A percentile compares a stretch with the other conserved stretches of the same genome.
These are phyloP conservation scores for Subacronicta megacephala DNA, from an alignment of 2,888 invertebrate species.

Conservation along the genomic window DNA sequence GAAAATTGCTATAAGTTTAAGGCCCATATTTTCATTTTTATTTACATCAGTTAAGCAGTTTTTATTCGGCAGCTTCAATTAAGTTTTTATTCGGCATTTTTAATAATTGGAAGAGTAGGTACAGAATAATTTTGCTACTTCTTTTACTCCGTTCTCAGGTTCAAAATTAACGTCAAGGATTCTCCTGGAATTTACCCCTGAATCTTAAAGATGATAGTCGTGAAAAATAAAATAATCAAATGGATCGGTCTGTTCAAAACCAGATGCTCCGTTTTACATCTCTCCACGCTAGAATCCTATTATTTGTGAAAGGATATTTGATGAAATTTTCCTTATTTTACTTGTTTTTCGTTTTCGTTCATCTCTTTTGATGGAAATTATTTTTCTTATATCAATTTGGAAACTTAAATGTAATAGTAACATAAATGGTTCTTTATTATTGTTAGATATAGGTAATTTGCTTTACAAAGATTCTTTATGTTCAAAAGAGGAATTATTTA, in stretches of 20 bases:
- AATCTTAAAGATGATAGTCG: slow-evolving; percentile 18
- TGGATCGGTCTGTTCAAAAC: slow-evolving; percentile 19
- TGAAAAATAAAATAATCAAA: slow-evolving; percentile 36
- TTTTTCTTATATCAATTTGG: slow-evolving; percentile 37
- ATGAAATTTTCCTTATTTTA: slow-evolving; percentile 46
- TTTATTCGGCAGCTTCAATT: too few relatives aligned
- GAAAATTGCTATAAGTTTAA: too few relatives aligned
- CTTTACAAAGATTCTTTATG: not conserved
- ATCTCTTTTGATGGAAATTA: slow-evolving; percentile 33
- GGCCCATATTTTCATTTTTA: too few relatives aligned
- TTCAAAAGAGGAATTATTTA: slow-evolving; percentile 11
- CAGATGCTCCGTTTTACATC: slow-evolving; percentile 50
- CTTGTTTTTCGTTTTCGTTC: slow-evolving; percentile 43
- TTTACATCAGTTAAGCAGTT: not conserved
- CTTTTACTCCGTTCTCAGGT: not conserved
- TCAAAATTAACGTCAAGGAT: not conserved
- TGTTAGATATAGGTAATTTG: too few relatives aligned
- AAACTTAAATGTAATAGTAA: slow-evolving; percentile 30
- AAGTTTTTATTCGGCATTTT: too few relatives aligned
- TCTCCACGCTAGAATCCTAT: slow-evolving; percentile 28
- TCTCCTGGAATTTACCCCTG: not conserved
- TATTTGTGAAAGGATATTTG: slow-evolving; percentile 50
- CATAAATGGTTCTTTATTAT: too few relatives aligned
- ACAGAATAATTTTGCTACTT: too few relatives aligned
- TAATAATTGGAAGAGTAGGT: too few relatives aligned